A percentile compares a stretch with the other conserved stretches of the same genome.
Evolutionary conservation across 2,113 vertebrate genomes (phyloP).

Genomic region (Lepus europaeus): DNA sequence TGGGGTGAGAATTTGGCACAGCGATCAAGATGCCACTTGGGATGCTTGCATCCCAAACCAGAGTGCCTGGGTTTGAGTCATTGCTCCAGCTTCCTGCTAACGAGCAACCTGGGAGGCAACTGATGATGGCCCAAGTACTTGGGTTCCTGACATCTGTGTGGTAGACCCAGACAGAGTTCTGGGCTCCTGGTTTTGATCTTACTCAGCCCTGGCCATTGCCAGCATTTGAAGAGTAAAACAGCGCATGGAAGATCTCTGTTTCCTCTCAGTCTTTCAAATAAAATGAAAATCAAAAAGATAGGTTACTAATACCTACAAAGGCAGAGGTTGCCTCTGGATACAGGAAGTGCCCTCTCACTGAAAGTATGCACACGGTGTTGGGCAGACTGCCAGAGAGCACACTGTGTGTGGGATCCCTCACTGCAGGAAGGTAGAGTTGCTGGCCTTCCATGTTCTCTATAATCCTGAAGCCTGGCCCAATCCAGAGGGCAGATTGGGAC

Average conservation of each 20-base stretch:
- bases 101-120: no score
- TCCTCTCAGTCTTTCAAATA: neutral
- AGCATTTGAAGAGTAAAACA: no score
- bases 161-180: no score
- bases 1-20: neutral
- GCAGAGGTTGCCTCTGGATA: neutral
- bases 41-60: no score
- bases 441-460: neutral
- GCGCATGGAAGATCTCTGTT: no score
- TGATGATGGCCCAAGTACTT: no score
- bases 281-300: neutral
- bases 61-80: no score
- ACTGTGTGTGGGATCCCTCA: neutral
- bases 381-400: neutral
- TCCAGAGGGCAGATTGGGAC: neutral
- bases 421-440: neutral
- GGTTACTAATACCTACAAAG: neutral
- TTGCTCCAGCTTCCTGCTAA: no score
- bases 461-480: neutral
- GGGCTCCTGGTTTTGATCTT: no score
- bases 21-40: no score
- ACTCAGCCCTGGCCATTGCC: no score
- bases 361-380: neutral
- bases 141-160: no score
- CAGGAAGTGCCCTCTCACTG: neutral